Percentiles rank a stretch among this genome's conserved stretches.
phyloP scores from a whole-genome alignment of 2,113 vertebrate species.

The Elaphurus davidianus region DNA sequence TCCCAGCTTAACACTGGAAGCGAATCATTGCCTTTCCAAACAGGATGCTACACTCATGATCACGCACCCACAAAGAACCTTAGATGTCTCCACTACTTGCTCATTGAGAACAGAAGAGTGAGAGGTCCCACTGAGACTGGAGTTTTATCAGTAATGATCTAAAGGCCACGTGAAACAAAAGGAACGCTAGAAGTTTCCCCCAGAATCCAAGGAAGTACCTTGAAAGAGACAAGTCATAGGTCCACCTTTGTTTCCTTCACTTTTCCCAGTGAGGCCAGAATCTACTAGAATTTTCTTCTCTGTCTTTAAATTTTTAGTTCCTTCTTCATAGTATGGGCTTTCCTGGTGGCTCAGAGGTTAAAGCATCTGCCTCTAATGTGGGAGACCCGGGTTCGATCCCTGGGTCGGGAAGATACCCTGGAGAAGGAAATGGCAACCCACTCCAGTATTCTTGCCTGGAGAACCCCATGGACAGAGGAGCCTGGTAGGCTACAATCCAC shows the following conservation, averaged over 20 bases:
- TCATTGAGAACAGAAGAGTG: not conserved
- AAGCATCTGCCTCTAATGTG: too few relatives aligned
- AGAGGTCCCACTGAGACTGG: not conserved
- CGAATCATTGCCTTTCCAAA: not conserved
- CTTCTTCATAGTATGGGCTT: not conserved
- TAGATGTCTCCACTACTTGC: not conserved
- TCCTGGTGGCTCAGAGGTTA: too few relatives aligned
- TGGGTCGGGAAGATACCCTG: too few relatives aligned
- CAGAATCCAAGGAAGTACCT: not conserved
- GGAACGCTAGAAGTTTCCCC: not conserved
- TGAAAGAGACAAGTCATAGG: not conserved
- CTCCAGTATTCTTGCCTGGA: too few relatives aligned
- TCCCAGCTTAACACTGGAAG: not conserved
- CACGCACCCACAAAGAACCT: not conserved
- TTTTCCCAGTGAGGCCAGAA: not conserved
- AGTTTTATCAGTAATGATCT: not conserved
- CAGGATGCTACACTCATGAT: not conserved
- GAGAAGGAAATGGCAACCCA: too few relatives aligned
- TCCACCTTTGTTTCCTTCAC: not conserved
- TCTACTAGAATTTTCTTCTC: not conserved
- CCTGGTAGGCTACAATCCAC: too few relatives aligned
- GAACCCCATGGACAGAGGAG: too few relatives aligned
- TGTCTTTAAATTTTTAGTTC: not conserved
- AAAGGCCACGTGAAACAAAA: not conserved
- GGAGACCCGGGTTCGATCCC: too few relatives aligned